Base-by-base conservation (phyloP, 2,888 invertebrate species). In the Caenorhabditis parvicauda region DNA sequence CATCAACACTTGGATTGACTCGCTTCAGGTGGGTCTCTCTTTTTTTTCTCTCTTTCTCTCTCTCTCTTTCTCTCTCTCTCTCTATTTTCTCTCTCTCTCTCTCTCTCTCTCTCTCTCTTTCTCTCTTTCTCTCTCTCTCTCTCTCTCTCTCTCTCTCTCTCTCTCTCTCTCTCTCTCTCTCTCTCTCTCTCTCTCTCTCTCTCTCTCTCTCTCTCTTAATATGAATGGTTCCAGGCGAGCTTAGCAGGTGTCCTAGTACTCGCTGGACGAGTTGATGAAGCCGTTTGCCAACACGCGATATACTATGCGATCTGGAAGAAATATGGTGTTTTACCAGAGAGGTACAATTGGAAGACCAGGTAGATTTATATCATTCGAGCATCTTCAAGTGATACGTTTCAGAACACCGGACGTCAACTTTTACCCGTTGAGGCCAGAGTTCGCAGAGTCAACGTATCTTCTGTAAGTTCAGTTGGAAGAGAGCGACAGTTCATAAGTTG, bases 381-480 rank as follows among this genome's bases (percentile, higher is more conserved):
- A 14, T 37, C 14, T 27, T 12, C 27, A 25, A 14, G 19, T 17
- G 21, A 38, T 45, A 17, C 54, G n/a, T n/a, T 61, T 80, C 41
- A 79, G 83, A 17, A 77, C 82, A 47, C 85, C 87, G 1, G 87
- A 87, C 76, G 85, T 87, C 17, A 71, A 81, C 12, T 87, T 87
- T 77, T 87, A 87, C 73, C 87, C 87, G n/a, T 82, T 87, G 14
- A 77, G 87, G 17, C 87, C 87, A 19, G 87, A 87, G 74, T 83
- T 87, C 39, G 84, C 86, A 1, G 87, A 87, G 81, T 86, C 87
- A 1, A 87, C 87, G 1, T 87, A 87, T 79, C 82, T 87, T 32
- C 81, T 87, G 7, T 87, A 17, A 27, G 28, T 12, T 46, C 12
- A 14, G 6, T 17, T 41, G 9, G 7, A 19, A 14, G 14, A 17